phyloP scores from a whole-genome alignment of 2,888 invertebrate genomes.

The Ophioninae sp. region DNA sequence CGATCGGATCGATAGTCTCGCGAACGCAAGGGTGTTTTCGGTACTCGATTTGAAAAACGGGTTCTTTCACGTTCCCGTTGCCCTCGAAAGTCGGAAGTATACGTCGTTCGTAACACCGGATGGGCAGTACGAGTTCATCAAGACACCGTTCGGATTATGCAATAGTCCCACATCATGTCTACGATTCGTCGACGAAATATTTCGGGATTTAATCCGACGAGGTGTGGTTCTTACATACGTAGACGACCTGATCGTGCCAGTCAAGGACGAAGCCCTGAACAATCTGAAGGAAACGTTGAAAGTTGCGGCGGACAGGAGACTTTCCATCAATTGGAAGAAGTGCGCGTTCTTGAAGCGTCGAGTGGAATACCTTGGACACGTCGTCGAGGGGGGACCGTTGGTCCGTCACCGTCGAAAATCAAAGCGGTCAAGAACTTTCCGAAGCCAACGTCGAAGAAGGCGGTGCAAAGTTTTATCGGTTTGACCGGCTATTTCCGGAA shows the following conservation, averaged over 20 bases:
- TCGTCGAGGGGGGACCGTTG: conserved; percentile 69
- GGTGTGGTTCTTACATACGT: conserved; percentile 51
- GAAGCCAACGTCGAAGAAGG: conserved; percentile 66
- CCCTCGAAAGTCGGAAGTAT: conserved; percentile 52
- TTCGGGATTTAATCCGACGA: conserved; percentile 48
- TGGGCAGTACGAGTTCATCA: conserved; percentile 58
- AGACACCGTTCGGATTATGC: conserved; percentile 59
- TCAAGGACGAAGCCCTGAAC: conserved; percentile 41
- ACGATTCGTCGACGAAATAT: conserved; percentile 56
- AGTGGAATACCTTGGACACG: conserved; percentile 69
- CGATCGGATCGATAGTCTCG: conserved; percentile 69
- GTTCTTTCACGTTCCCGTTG: conserved; percentile 57
- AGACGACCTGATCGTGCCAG: conserved; percentile 60
- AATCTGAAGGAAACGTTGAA: conserved; percentile 57
- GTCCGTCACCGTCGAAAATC: conserved; percentile 69
- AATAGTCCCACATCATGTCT: conserved; percentile 55
- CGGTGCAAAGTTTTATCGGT: conserved; percentile 73
- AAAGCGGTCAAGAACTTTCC: conserved; percentile 69
- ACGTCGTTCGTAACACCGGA: conserved; percentile 55
- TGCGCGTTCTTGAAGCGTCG: conserved; percentile 58
- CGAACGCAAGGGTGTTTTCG: conserved; percentile 56
- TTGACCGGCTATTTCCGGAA: conserved; percentile 75
- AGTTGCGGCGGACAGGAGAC: conserved; percentile 54
- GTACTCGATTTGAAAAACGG: conserved; percentile 64
- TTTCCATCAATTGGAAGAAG: conserved; percentile 65